Evolutionary conservation across 2,113 vertebrate genomes (phyloP).

Genomic region (Prochilodus magdalenae): DNA sequence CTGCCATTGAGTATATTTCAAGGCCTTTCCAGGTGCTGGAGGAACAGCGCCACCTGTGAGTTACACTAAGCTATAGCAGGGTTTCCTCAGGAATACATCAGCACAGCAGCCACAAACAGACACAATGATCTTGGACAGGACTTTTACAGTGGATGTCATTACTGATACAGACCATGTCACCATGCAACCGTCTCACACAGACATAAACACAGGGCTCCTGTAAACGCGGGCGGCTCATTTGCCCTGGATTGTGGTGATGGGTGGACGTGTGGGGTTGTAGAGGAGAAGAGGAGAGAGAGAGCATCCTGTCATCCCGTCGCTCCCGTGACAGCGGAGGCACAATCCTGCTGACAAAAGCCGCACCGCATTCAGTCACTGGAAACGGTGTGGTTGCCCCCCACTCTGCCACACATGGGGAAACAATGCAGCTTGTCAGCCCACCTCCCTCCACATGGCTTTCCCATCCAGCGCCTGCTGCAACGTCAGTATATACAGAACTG

Average conservation of each 20-base stretch:
- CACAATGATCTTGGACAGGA: neutral
- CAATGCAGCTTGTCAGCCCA: constrained; percentile 35
- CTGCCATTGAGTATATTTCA: no score
- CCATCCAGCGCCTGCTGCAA: neutral
- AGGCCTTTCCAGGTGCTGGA: neutral
- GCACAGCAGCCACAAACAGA: neutral
- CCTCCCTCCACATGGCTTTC: constrained; percentile 20
- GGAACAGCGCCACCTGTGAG: neutral
- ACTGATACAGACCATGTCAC: neutral
- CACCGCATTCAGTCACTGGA: constrained; percentile 10
- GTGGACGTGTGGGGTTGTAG: neutral
- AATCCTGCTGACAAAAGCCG: constrained; percentile 48
- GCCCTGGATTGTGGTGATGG: neutral
- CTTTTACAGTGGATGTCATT: constrained; percentile 12
- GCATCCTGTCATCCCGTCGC: constrained; percentile 20
- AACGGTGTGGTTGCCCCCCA: neutral
- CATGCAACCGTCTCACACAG: neutral
- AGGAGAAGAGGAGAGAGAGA: constrained; percentile 27
- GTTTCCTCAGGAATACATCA: neutral
- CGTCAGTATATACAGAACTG: no score
- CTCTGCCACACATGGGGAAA: neutral
- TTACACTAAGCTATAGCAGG: constrained; percentile 4
- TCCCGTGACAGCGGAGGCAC: neutral
- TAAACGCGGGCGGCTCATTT: neutral
- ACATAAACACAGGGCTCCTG: constrained; percentile 1